Conservation (phyloP, 2,113 vertebrate genomes). For the Cyphomyrus plagiostoma region DNA sequence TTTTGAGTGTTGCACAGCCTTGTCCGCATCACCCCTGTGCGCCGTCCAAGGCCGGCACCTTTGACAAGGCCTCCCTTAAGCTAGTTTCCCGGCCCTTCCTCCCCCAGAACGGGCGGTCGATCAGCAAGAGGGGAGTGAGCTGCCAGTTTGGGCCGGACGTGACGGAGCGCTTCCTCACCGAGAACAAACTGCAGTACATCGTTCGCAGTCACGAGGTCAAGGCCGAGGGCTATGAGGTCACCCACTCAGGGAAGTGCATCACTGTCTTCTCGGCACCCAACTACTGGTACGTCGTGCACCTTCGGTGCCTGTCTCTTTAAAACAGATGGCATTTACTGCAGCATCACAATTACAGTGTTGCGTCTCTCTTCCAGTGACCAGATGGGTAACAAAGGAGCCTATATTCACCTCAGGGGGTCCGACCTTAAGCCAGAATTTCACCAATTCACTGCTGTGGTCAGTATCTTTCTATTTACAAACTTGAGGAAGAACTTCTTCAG, state of each 20-base stretch:
- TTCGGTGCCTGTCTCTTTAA: not conserved
- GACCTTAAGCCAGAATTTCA: constrained; percentile 89
- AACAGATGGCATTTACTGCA: constrained; percentile 70
- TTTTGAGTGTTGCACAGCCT: too few species aligned
- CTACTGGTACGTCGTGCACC: constrained; percentile 73
- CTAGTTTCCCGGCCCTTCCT: not conserved
- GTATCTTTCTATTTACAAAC: constrained; percentile 35
- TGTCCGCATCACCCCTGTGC: too few species aligned
- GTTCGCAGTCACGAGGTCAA: constrained; percentile 94
- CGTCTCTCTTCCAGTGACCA: constrained; percentile 68
- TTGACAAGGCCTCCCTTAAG: not conserved
- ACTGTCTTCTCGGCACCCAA: constrained; percentile 95
- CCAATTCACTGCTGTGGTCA: constrained; percentile 96
- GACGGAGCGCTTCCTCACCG: constrained; percentile 79
- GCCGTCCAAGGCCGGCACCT: too few species aligned
- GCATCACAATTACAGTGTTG: not conserved
- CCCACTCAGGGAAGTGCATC: constrained; percentile 85
- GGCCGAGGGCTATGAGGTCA: constrained; percentile 86
- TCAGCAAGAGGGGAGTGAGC: constrained; percentile 88
- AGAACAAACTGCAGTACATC: constrained; percentile 82
- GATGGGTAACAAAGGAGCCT: constrained; percentile 94
- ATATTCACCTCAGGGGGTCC: constrained; percentile 87
- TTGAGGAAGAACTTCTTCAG: too few species aligned
- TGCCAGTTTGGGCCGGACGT: constrained; percentile 91
- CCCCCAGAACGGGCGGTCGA: constrained; percentile 71